Evolutionary conservation across 92 coral and sea anemone genomes (phyloP), one percentile per base, ranked within the genome.

Genomic region (Chrysogorgia sp.): DNA sequence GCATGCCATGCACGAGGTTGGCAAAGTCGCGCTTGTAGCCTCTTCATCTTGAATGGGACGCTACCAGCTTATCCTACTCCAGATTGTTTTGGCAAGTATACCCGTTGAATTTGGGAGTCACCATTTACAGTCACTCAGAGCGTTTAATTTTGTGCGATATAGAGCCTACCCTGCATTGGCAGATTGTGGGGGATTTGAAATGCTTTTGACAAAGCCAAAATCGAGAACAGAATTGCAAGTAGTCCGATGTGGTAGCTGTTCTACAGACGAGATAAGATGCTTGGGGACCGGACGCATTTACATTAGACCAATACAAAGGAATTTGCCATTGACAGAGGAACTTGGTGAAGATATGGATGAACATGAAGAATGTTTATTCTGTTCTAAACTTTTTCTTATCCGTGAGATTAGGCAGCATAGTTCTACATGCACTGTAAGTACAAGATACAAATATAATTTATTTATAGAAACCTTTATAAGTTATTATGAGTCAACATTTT

Each of bases 211-310:
- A 30, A 32, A 71, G 35, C 71, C 74, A 24, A 78, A 83, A 40
- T 71, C 82, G 8, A 70, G 88, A 10, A 83, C 69, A 1, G 66
- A 78, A 20, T 58, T 87, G 58, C 71, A 81, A n/a, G 85, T 83
- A 31, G 86, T 84, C 10, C 81, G 74, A 56, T 80, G 88, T n/a
- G n/a, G n/a, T n/a, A 65, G 69, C 24, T 83, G 87, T 67, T 45
- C 77, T 63, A 79, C 91, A 2, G 87, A 77, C 28, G 87, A 87
- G 40, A 32, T 87, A 3, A 77, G 83, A 60, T 87, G 87, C 41
- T 52, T 78, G 78, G 87, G 91, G 14, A 83, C 87, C 43, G 91
- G 91, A 20, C 63, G 88, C 76, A 79, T 87, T 35, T 87, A 87
- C 48, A 34, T 87, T 10, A 58, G 87, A 41, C 90, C 90, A 34